Base-by-base conservation (phyloP, 2,113 vertebrate genomes). In the Mobula birostris region DNA sequence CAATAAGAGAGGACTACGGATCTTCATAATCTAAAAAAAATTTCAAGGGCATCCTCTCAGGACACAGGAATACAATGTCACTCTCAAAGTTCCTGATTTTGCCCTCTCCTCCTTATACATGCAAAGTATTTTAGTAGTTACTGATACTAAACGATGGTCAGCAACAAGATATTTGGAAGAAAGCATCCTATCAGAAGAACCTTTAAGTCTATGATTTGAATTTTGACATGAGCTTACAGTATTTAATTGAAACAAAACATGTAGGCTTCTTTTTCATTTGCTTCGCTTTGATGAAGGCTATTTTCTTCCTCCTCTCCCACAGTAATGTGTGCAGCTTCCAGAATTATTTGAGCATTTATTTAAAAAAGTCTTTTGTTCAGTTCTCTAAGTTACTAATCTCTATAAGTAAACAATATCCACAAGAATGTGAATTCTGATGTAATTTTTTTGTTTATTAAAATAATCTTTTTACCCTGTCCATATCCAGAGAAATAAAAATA, bases 401-500 rank as follows among this genome's bases (percentile, higher is more conserved):
- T 32, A 63, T 61, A 32, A 88, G 85, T 88, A 88, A 66, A 88
- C 85, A 88, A 72, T 72, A 72, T 63, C 85, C 85, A 88, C 61
- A 88, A 66, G 61, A 88, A 17, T 88, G 85, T 61, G 61, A 88
- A 88, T 66, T 88, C 29, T 19, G 58, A n/a, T 29, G 27, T 66
- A 61, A 87, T 88, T 32, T n/a, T 66, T 66, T 29, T 87, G 24
- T 88, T 88, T 88, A 88, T 88, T 66, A 88, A 88, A 88, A 88
- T 66, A 88, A 66, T n/a, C 66, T 88, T 68, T 17, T 88, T 66
- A 88, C 2, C 27, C 14, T 88, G 29, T 88, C 61, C 63, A 66
- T 88, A 7, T 85, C 85, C 85, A 88, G 85, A 88, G 58, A 88
- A 88, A 88, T 88, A 88, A 88, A 88, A 88, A 87, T 87, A 66